Evolutionary conservation across 2,113 vertebrate species (phyloP).

Genomic region (Corvus cornix): DNA sequence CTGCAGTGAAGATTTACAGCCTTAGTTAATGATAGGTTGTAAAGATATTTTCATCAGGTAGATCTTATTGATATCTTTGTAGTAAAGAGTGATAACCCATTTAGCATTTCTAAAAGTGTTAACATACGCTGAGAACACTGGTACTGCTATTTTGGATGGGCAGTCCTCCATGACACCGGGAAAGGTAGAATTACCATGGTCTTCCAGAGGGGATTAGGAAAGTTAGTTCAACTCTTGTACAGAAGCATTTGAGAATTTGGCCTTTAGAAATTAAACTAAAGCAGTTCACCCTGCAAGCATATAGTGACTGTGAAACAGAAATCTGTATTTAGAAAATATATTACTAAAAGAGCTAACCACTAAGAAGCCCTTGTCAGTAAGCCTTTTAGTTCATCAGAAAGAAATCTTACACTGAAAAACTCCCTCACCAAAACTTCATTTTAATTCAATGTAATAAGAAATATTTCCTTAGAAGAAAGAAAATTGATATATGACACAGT

Average conservation of each 20-base stretch:
- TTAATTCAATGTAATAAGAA: neutral
- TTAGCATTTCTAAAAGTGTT: neutral
- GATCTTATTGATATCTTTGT: neutral
- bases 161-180: neutral
- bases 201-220: neutral
- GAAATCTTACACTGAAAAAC: slow-evolving; percentile 28
- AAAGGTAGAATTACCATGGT: neutral
- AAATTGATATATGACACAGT: neutral
- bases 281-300: slow-evolving; percentile 49
- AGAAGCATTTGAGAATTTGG: slow-evolving; percentile 37
- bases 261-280: slow-evolving; percentile 68
- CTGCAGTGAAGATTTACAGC: neutral
- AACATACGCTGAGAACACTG: neutral
- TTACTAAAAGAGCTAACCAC: slow-evolving; percentile 56
- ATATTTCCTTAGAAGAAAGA: slow-evolving; percentile 18
- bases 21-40: neutral
- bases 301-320: slow-evolving; percentile 55
- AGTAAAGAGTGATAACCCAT: neutral
- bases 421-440: neutral
- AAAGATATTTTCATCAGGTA: neutral
- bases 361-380: slow-evolving; percentile 52
- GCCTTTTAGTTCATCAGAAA: slow-evolving; percentile 50
- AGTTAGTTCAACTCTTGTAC: neutral
- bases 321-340: slow-evolving; percentile 58
- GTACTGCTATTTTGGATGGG: neutral